Conservation (phyloP, 2,113 vertebrate species). For the Rhipidura dahli region DNA sequence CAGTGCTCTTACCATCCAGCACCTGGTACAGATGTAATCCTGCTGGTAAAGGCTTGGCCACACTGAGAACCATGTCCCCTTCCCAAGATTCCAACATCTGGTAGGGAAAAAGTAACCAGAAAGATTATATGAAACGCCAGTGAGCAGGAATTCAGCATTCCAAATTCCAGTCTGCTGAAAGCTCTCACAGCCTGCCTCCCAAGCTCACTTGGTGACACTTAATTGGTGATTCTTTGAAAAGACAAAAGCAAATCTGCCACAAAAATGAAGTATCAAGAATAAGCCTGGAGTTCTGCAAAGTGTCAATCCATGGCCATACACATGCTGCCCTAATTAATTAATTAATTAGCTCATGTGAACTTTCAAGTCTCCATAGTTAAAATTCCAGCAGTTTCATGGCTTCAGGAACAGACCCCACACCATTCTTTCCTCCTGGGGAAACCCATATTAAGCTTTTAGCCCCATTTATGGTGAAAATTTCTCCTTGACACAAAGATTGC, state of each 20-base stretch:
- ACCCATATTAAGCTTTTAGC: background rate
- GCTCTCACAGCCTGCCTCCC: background rate
- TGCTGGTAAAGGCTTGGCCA: constrained; percentile 86
- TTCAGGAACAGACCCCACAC: background rate
- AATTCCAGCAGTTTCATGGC: background rate
- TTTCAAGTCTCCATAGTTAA: background rate
- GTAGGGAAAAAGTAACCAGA: background rate
- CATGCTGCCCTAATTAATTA: background rate
- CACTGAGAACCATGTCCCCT: constrained; percentile 87
- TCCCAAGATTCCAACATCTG: constrained; percentile 85
- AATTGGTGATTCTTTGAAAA: background rate
- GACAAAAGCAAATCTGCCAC: background rate
- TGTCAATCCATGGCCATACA: background rate
- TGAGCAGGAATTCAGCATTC: background rate
- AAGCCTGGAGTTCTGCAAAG: background rate
- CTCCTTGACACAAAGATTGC: background rate
- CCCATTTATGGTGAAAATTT: background rate
- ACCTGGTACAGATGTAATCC: constrained; percentile 88
- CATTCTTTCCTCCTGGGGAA: background rate
- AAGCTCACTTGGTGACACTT: background rate
- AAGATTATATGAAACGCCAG: background rate
- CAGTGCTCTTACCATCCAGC: constrained; percentile 78
- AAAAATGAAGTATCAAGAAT: background rate
- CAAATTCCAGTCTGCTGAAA: background rate
- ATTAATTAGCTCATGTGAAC: background rate